Conservation (phyloP, 2,888 invertebrate species). For the Euzetes globulus region DNA sequence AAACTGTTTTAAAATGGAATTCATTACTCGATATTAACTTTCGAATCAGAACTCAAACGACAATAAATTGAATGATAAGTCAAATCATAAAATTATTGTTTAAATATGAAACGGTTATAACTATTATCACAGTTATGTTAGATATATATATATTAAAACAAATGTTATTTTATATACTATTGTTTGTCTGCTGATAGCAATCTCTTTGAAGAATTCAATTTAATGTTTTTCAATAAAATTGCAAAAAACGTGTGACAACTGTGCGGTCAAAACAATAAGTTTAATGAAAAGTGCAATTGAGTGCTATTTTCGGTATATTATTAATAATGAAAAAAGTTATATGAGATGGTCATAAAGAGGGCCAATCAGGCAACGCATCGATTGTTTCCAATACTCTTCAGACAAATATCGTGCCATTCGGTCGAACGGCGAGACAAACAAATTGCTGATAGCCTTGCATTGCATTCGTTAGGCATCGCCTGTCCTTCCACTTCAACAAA, state of each 20-base stretch:
- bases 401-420: conserved; percentile 14
- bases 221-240: background rate
- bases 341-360: background rate
- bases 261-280: background rate
- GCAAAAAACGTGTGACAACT: background rate
- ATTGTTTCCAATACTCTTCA: conserved; percentile 3
- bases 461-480: conserved; percentile 20
- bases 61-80: background rate
- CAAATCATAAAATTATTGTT: background rate
- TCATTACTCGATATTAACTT: background rate
- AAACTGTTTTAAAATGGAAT: too few species aligned
- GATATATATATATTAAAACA: conserved; percentile 1
- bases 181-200: conserved; percentile 4
- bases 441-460: background rate
- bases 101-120: background rate
- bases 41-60: background rate
- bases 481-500: conserved; percentile 19
- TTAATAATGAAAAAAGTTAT: background rate
- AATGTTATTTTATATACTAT: background rate
- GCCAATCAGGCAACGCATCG: conserved; percentile 22
- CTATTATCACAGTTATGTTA: background rate
- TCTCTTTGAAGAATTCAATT: background rate
- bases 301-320: conserved; percentile 6
- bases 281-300: background rate
- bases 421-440: background rate